Evolutionary conservation across 53 echinoderm and acorn worm species (phyloP).

Genomic region (Stichopus horrens): DNA sequence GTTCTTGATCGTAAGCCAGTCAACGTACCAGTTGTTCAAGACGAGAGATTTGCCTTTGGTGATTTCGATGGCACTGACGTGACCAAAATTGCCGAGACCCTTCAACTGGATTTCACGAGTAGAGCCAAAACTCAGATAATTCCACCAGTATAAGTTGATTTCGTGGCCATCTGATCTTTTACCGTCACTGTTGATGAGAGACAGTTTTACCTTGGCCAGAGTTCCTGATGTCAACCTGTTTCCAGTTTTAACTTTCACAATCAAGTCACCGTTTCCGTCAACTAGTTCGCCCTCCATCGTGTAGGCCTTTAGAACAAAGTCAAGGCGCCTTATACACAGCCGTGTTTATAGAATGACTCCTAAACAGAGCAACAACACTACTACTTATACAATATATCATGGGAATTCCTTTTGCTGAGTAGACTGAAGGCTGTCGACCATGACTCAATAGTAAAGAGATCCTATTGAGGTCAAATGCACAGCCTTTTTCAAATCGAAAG

Average conservation of each 20-base stretch:
- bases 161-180: background rate
- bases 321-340: no score
- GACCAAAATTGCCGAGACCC: background rate
- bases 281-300: no score
- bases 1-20: background rate
- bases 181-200: background rate
- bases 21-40: background rate
- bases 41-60: background rate
- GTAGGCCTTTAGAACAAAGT: no score
- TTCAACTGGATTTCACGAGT: background rate
- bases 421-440: no score
- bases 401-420: no score
- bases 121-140: background rate
- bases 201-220: background rate
- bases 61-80: background rate
- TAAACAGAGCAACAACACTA: no score
- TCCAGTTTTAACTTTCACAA: background rate
- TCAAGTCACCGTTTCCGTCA: background rate
- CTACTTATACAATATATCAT: no score
- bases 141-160: background rate
- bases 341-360: no score
- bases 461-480: no score
- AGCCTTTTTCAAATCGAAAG: no score
- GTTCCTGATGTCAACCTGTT: background rate
- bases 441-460: no score